These are phyloP conservation scores for Cairina moschata DNA, from an alignment of 2,113 vertebrate genomes.

Conservation along the genomic window DNA sequence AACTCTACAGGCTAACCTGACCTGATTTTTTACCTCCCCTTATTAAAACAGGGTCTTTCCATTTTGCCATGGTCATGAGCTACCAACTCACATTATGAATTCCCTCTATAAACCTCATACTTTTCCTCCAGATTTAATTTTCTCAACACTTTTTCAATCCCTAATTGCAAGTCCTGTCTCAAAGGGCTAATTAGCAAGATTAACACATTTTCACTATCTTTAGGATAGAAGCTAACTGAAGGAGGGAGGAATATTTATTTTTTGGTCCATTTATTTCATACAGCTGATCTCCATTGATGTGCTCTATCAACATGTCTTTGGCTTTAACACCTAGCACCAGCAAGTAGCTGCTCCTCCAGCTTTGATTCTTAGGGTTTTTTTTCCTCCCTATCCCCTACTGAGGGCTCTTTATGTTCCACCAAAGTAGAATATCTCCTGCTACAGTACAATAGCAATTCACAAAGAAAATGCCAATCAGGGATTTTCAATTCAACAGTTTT, in stretches of 20 bases:
- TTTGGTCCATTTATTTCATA: conserved; percentile 28
- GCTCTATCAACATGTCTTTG: not conserved
- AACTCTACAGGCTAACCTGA: not conserved
- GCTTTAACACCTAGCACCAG: not conserved
- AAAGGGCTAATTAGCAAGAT: conserved; percentile 48
- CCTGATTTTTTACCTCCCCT: conserved; percentile 1
- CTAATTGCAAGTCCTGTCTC: conserved; percentile 16
- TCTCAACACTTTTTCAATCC: conserved; percentile 1
- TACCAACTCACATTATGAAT: conserved; percentile 18
- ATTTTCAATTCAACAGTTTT: not conserved
- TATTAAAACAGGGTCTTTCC: not conserved
- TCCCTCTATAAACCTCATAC: not conserved
- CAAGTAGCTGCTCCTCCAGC: not conserved
- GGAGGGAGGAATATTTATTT: not conserved
- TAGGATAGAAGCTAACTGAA: conserved; percentile 3
- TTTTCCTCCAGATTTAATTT: conserved; percentile 52
- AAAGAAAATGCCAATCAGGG: not conserved
- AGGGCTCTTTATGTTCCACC: not conserved
- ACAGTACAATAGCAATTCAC: not conserved
- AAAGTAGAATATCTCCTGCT: not conserved
- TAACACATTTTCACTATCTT: not conserved
- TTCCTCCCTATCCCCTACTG: not conserved
- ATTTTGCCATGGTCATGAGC: not conserved
- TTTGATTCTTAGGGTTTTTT: not conserved
- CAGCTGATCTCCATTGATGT: conserved; percentile 1